Evolutionary conservation across 2,888 invertebrate species (phyloP), one percentile per base, ranked within the genome.

Genomic region (Agrochola macilenta): DNA sequence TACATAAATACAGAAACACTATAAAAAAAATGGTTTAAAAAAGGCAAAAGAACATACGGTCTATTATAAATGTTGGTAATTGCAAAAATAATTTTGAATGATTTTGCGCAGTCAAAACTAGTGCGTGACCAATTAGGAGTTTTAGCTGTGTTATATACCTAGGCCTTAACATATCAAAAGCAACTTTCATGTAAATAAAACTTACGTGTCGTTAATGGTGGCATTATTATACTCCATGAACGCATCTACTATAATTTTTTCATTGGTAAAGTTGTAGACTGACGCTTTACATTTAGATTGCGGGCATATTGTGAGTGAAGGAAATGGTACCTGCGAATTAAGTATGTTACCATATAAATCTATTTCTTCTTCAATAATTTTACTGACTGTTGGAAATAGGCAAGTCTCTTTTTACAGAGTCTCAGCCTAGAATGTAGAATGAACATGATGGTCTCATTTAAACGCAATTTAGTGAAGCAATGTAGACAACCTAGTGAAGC

Each of bases 271-370:
- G 63, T 91, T 90, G 76, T 91, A 93, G 0, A 57, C n/a, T 0
- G 76, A 60, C 12, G 57, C 61, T 66, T 81, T 87, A 14, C 85
- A 82, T 85, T 94, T 94, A 30, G 88, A 83, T 78, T 92, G 89
- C 0, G 93, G 93, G 74, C 94, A 94, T 71, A 94, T 92, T 12
- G 93, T 93, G 0, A 94, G 88, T 5, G 94, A 90, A 30, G 94
- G 94, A 81, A 94, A 94, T 2, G 93, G 94, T 0, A 94, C 91
- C 93, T 94, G 81, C 1, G 11, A 64, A 69, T 43, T 70, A 64
- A 43, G 0, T 0, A 23, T 30, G 30, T 26, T 60, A 39, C 0
- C 11, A 74, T 26, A 20, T 5, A 5, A 54, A 39, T n/a, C 11
- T 66, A 30, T 17, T 9, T 30, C 2, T 23, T n/a, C 17, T 26